A percentile compares a stretch with the other conserved stretches of the same genome.
Conservation (phyloP, 2,113 vertebrate species). For the Cathartes aura region DNA sequence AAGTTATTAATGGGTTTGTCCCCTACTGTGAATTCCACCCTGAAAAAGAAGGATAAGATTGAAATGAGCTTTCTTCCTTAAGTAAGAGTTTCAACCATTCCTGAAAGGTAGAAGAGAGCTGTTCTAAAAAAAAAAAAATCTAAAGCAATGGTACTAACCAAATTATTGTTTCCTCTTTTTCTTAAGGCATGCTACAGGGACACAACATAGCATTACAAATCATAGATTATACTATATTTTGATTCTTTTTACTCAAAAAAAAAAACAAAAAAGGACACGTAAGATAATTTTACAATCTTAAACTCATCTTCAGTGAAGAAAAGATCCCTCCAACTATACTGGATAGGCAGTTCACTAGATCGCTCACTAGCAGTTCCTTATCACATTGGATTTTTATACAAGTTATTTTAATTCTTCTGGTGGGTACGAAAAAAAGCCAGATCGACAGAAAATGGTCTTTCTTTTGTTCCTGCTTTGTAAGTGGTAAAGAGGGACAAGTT, state of each 20-base stretch:
- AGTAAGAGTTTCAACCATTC: neutral
- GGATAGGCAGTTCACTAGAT: neutral
- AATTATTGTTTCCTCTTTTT: neutral
- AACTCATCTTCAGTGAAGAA: neutral
- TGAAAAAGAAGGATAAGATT: slow-evolving; percentile 52
- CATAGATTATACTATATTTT: neutral
- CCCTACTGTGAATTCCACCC: slow-evolving; percentile 98
- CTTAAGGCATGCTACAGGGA: neutral
- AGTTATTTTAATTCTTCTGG: neutral
- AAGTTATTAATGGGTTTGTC: slow-evolving; percentile 97
- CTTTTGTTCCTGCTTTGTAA: neutral
- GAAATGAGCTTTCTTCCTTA: neutral
- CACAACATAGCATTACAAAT: neutral
- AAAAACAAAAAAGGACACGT: neutral
- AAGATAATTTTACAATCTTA: neutral
- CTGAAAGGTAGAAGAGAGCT: neutral
- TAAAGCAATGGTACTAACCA: neutral
- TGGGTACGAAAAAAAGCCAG: neutral
- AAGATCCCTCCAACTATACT: neutral
- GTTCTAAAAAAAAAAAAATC: neutral
- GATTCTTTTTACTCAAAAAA: neutral
- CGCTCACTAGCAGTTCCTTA: neutral
- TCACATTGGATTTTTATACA: neutral
- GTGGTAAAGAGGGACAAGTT: neutral
- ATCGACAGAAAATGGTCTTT: neutral